A percentile compares a stretch with the other conserved stretches of the same genome.
phyloP scores from a whole-genome alignment of 2,113 vertebrate genomes.

The Lipotes vexillifer region DNA sequence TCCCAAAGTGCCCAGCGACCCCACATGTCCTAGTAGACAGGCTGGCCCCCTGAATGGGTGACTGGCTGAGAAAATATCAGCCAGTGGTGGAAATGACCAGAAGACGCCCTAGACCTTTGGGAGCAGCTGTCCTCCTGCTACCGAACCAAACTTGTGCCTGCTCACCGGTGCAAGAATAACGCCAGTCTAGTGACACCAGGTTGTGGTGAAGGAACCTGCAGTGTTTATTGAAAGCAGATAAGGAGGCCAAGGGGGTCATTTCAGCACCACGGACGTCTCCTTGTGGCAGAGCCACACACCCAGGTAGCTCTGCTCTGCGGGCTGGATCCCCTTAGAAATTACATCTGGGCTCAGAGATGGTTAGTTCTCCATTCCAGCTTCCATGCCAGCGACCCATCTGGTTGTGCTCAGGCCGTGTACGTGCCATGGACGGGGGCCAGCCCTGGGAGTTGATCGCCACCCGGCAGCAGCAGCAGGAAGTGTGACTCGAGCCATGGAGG shows the following conservation, averaged over 20 bases:
- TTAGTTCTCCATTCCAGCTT: neutral
- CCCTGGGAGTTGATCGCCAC: neutral
- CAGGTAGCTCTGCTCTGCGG: neutral
- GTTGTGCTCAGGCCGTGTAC: neutral
- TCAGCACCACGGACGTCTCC: neutral
- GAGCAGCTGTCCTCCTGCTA: neutral
- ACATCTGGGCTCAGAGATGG: neutral
- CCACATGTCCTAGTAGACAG: neutral
- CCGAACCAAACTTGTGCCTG: neutral
- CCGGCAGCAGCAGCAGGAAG: neutral
- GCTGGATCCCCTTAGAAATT: neutral
- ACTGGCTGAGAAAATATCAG: neutral
- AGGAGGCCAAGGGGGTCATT: neutral
- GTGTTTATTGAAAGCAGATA: neutral
- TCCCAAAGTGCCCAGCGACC: neutral
- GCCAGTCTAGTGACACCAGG: neutral
- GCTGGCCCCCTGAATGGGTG: neutral
- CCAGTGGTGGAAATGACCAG: neutral
- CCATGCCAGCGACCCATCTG: neutral
- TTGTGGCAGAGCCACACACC: neutral
- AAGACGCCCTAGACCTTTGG: neutral
- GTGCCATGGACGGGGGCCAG: neutral
- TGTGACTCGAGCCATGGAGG: neutral
- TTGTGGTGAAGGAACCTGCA: neutral
- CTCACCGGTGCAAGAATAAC: neutral